Conservation (phyloP, 2,888 invertebrate genomes). For the Coelinius sp. region DNA sequence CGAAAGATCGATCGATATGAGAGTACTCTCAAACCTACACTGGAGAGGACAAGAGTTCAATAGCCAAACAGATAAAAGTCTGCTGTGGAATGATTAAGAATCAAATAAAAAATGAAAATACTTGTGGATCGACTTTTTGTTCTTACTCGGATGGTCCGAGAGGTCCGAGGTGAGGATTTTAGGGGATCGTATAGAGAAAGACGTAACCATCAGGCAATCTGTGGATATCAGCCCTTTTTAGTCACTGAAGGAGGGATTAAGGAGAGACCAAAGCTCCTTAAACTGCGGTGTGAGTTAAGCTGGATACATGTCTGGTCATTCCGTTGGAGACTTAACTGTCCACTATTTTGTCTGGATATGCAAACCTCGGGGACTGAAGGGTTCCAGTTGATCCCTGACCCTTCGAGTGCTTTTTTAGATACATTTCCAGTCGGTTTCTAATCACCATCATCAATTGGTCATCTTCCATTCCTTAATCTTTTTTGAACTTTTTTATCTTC, state of each 20-base stretch:
- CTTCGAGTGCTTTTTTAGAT: constrained; percentile 31
- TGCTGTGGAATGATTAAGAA: constrained; percentile 32
- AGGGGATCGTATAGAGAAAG: constrained; percentile 13
- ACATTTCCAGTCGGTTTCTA: background rate
- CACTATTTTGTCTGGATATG: constrained; percentile 67
- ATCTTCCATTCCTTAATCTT: too few relatives aligned
- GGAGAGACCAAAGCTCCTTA: constrained; percentile 69
- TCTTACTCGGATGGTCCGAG: background rate
- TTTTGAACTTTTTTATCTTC: too few relatives aligned
- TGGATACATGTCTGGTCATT: constrained; percentile 67
- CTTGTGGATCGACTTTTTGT: constrained; percentile 15
- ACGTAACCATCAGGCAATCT: constrained; percentile 40
- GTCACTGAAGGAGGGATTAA: constrained; percentile 64
- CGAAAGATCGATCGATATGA: constrained; percentile 31
- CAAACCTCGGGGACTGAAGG: constrained; percentile 41
- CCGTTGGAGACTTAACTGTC: constrained; percentile 40
- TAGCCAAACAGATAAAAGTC: constrained; percentile 19
- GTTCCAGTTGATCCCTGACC: constrained; percentile 19
- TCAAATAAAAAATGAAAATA: background rate
- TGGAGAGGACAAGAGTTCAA: constrained; percentile 3
- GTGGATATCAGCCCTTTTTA: constrained; percentile 57
- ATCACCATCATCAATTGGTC: background rate
- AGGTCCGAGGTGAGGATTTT: constrained; percentile 18
- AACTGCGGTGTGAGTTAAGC: constrained; percentile 70
- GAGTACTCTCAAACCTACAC: background rate